These are phyloP conservation scores for Eupithecia centaureata DNA, from an alignment of 2,888 invertebrate species.

Conservation along the genomic window DNA sequence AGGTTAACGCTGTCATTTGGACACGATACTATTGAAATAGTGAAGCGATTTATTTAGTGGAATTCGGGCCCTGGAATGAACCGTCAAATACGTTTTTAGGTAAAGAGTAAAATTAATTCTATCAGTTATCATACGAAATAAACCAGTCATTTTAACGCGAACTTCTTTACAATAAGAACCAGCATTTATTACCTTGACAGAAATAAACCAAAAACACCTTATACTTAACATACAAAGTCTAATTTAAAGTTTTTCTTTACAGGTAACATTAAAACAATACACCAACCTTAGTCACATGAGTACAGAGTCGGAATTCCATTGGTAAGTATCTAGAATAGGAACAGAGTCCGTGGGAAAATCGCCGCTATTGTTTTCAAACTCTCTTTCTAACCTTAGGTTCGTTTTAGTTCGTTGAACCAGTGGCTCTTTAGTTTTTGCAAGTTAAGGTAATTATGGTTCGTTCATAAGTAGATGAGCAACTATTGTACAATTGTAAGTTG, in stretches of 20 bases:
- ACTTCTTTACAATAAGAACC: conserved; percentile 5
- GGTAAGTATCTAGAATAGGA: conserved; percentile 39
- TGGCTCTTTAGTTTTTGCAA: conserved; percentile 28
- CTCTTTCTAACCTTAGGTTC: conserved; percentile 65
- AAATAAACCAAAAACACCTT: conserved; percentile 8
- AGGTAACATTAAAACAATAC: background rate
- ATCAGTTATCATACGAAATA: background rate
- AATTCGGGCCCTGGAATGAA: too few relatives aligned
- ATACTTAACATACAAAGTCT: background rate
- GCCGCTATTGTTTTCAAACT: conserved; percentile 65
- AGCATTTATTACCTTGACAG: conserved; percentile 21
- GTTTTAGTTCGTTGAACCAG: conserved; percentile 64
- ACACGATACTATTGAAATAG: too few relatives aligned
- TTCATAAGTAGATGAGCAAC: conserved; percentile 16
- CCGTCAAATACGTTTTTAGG: background rate
- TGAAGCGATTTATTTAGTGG: too few relatives aligned
- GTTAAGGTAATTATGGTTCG: background rate
- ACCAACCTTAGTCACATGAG: background rate
- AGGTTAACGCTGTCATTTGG: too few relatives aligned
- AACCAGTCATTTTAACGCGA: background rate
- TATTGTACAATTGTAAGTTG: background rate
- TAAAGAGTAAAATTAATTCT: background rate
- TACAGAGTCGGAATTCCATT: conserved; percentile 44
- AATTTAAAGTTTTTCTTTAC: conserved; percentile 6
- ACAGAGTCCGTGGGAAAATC: conserved; percentile 68